These are phyloP conservation scores for Mesorhabditis belari DNA, from an alignment of 2,888 invertebrate species.

Conservation along the genomic window DNA sequence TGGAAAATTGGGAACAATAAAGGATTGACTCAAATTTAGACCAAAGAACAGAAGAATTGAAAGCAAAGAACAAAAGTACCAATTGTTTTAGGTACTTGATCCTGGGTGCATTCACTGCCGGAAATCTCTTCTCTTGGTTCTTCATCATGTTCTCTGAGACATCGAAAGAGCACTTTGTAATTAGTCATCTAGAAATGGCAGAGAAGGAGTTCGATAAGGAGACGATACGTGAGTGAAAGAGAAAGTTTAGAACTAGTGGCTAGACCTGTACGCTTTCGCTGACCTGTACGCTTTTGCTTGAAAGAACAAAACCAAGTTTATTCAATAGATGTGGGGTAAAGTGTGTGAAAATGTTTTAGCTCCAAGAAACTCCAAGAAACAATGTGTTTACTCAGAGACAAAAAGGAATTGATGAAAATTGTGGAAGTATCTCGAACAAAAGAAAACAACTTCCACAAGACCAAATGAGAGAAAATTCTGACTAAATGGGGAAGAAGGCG, in stretches of 20 bases:
- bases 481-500: too few relatives aligned
- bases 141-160: slow-evolving; percentile 37
- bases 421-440: too few relatives aligned
- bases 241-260: neutral
- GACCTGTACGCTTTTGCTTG: neutral
- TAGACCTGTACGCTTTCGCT: too few relatives aligned
- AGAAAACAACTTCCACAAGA: too few relatives aligned
- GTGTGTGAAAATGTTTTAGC: neutral
- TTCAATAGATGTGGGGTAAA: too few relatives aligned
- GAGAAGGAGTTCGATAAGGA: slow-evolving; percentile 34
- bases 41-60: neutral
- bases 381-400: too few relatives aligned
- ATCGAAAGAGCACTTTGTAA: slow-evolving; percentile 43
- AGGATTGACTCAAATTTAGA: too few relatives aligned
- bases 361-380: neutral
- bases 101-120: slow-evolving; percentile 36
- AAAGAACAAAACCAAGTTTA: too few relatives aligned
- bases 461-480: too few relatives aligned
- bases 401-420: too few relatives aligned
- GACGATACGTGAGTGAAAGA: slow-evolving; percentile 12
- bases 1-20: too few relatives aligned
- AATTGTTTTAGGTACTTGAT: slow-evolving; percentile 39
- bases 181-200: slow-evolving; percentile 50
- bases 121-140: slow-evolving; percentile 43
- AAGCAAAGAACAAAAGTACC: too few relatives aligned